Conservation (phyloP, 2,888 invertebrate genomes). For the Autographa pulchrina region DNA sequence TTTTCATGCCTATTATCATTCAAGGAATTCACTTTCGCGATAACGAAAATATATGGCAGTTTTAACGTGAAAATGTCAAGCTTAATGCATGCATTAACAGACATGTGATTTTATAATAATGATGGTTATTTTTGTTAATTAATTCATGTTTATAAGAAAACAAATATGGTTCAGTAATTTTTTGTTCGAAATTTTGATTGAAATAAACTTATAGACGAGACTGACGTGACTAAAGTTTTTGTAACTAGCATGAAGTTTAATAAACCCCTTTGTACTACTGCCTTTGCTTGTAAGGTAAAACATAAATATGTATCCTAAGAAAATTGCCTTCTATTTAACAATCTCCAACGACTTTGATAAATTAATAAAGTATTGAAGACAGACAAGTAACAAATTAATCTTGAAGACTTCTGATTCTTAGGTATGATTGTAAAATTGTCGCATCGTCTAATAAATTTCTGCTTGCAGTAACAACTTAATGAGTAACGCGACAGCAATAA, state of each 20-base stretch:
- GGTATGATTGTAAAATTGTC: not conserved
- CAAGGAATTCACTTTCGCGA: constrained; percentile 8
- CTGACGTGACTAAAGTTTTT: no score
- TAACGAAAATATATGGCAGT: constrained; percentile 12
- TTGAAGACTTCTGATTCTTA: not conserved
- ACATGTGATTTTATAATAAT: constrained; percentile 22
- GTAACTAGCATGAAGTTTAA: no score
- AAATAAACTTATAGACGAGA: no score
- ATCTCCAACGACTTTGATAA: not conserved
- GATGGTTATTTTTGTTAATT: constrained; percentile 19
- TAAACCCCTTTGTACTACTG: not conserved
- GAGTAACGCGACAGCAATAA: constrained; percentile 21
- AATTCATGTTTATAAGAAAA: not conserved
- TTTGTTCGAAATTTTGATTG: not conserved
- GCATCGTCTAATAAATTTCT: not conserved
- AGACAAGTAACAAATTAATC: not conserved
- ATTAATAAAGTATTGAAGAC: not conserved
- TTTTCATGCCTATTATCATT: constrained; percentile 23
- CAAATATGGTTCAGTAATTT: not conserved
- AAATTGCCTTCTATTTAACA: not conserved
- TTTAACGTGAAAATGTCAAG: constrained; percentile 17
- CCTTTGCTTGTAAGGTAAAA: not conserved
- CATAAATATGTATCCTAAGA: not conserved
- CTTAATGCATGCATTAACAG: constrained; percentile 8
- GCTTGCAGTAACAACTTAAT: constrained; percentile 10